Evolutionary conservation across 2,888 invertebrate genomes (phyloP).

Genomic region (Stenodema calcarata): DNA sequence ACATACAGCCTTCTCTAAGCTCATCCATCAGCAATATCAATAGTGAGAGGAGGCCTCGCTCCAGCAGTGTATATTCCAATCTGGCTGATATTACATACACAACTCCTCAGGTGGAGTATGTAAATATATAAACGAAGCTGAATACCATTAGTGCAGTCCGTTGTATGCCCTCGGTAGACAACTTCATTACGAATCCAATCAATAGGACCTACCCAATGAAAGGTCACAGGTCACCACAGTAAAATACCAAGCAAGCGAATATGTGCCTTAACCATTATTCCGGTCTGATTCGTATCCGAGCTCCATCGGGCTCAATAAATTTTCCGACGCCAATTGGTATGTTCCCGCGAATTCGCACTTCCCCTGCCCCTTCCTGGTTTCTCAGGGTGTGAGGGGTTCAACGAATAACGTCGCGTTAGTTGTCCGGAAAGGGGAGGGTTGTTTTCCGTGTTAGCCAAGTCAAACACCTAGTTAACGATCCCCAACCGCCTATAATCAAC

Average conservation of each 20-base stretch:
- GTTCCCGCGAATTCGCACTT: neutral
- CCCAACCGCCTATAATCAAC: neutral
- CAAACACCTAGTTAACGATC: neutral
- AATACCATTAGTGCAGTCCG: neutral
- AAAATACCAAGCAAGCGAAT: neutral
- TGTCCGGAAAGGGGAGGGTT: neutral
- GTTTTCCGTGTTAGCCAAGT: neutral
- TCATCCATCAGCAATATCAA: too few relatives aligned
- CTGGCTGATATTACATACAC: too few relatives aligned
- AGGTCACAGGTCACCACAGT: neutral
- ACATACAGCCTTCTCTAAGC: too few relatives aligned
- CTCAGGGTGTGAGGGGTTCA: neutral
- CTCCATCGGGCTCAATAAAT: neutral
- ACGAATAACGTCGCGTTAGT: neutral
- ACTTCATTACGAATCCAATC: neutral
- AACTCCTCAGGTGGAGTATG: too few relatives aligned
- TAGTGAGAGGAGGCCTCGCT: too few relatives aligned
- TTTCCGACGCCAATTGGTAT: neutral
- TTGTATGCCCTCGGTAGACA: neutral
- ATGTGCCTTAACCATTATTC: neutral
- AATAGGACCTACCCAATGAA: neutral
- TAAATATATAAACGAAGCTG: too few relatives aligned
- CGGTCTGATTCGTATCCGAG: neutral
- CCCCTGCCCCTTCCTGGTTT: neutral
- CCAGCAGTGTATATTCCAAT: too few relatives aligned